Evolutionary conservation across 2,797 vertebrate genomes (phyloP).

Genomic region (Artibeus lituratus): DNA sequence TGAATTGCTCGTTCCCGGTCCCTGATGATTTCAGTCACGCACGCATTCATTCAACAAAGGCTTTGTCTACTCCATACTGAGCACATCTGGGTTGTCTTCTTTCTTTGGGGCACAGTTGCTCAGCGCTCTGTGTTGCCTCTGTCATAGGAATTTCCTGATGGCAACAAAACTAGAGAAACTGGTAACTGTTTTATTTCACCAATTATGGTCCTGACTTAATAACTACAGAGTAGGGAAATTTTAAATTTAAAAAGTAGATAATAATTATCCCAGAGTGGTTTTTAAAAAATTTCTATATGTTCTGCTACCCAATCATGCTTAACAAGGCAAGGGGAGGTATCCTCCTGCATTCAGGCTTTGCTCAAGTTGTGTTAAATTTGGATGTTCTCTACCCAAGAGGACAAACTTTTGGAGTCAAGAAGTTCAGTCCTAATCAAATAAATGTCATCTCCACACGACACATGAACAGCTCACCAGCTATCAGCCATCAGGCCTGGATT

Average conservation of each 20-base stretch:
- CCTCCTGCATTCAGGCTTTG: not conserved
- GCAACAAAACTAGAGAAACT: not conserved
- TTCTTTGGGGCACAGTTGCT: not conserved
- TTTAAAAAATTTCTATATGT: not conserved
- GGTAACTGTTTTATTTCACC: slow-evolving; percentile 51
- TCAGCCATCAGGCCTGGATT: not conserved
- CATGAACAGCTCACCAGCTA: not conserved
- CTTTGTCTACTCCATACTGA: not conserved
- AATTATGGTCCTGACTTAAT: slow-evolving; percentile 42
- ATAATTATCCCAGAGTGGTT: slow-evolving; percentile 45
- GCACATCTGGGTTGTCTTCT: not conserved
- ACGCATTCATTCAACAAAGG: not conserved
- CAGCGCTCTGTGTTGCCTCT: not conserved
- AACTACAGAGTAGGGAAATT: slow-evolving; percentile 28
- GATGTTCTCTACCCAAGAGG: not conserved
- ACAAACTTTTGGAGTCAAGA: not conserved
- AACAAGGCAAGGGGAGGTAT: not conserved
- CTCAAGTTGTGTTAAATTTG: slow-evolving; percentile 35
- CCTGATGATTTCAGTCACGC: not conserved
- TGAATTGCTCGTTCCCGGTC: not conserved
- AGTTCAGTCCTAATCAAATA: not conserved
- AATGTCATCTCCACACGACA: not conserved
- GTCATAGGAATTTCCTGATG: not conserved
- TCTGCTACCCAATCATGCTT: not conserved
- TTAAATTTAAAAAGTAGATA: slow-evolving; percentile 22